Percentiles rank a stretch among this genome's conserved stretches.
Conservation (phyloP, 2,888 invertebrate species). For the Ditula angustiorana region DNA sequence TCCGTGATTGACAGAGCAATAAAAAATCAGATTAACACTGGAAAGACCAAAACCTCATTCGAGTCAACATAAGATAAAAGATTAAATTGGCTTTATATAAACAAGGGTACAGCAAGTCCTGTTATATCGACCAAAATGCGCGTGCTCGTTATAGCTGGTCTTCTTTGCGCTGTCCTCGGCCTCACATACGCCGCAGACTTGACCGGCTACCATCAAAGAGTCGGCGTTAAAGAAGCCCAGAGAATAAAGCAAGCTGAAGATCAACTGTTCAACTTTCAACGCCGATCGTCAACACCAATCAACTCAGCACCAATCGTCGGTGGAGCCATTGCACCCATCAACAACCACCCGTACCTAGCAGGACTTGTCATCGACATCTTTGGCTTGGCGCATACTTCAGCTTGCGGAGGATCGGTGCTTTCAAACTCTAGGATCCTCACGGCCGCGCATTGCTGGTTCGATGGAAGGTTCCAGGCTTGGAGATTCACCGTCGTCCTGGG, state of each 20-base stretch:
- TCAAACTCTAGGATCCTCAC: constrained; percentile 62
- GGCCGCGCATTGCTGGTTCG: constrained; percentile 75
- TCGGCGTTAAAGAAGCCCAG: constrained; percentile 64
- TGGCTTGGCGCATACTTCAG: constrained; percentile 58
- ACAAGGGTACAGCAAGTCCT: constrained; percentile 32
- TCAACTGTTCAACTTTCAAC: not conserved
- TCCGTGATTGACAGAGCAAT: constrained; percentile 37
- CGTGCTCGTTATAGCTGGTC: constrained; percentile 47
- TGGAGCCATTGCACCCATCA: constrained; percentile 60
- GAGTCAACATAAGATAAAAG: constrained; percentile 22
- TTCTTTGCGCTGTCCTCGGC: constrained; percentile 47
- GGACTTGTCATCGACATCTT: constrained; percentile 66
- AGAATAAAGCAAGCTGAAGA: constrained; percentile 58
- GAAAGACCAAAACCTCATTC: constrained; percentile 5
- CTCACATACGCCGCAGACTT: constrained; percentile 45
- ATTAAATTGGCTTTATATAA: constrained; percentile 44
- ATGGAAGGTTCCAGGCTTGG: constrained; percentile 64
- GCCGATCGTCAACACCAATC: not conserved
- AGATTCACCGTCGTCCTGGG: constrained; percentile 68
- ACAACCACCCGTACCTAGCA: constrained; percentile 68
- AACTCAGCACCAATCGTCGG: constrained; percentile 55
- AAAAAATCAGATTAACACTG: constrained; percentile 44
- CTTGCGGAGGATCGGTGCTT: constrained; percentile 70
- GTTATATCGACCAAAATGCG: constrained; percentile 51
- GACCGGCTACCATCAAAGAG: constrained; percentile 61